These are phyloP conservation scores for Eriosoma lanigerum DNA, from an alignment of 1,140 invertebrate genomes.

Conservation along the genomic window DNA sequence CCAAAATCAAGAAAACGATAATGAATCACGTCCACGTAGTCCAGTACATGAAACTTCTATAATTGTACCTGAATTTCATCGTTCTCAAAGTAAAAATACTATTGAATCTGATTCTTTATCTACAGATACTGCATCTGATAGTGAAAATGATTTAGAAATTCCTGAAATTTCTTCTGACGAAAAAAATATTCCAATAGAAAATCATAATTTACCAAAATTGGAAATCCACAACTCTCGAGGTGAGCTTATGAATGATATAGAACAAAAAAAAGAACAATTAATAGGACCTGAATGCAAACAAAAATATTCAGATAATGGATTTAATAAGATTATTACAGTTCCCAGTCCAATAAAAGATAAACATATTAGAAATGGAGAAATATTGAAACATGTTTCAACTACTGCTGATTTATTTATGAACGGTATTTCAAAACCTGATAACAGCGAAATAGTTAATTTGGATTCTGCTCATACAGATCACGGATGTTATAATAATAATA, in stretches of 20 bases:
- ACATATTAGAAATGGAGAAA: constrained; percentile 27
- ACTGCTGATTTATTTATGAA: constrained; percentile 53
- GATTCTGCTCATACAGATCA: constrained; percentile 56
- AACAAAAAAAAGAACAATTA: constrained; percentile 38
- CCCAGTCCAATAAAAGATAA: constrained; percentile 44
- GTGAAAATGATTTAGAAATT: constrained; percentile 58
- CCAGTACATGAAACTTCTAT: constrained; percentile 67
- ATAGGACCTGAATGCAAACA: not conserved
- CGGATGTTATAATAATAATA: constrained; percentile 53
- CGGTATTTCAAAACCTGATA: constrained; percentile 57
- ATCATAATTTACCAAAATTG: constrained; percentile 61
- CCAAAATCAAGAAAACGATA: constrained; percentile 56
- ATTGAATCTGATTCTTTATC: constrained; percentile 51
- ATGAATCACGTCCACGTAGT: constrained; percentile 61
- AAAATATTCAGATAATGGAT: constrained; percentile 42
- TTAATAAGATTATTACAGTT: constrained; percentile 55
- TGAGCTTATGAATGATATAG: constrained; percentile 66
- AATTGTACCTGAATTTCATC: constrained; percentile 65
- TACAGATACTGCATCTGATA: constrained; percentile 53
- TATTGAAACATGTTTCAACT: constrained; percentile 52
- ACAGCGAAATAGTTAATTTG: constrained; percentile 57
- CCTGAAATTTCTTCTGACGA: not conserved
- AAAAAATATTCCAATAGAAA: constrained; percentile 33
- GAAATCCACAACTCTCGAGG: constrained; percentile 70
- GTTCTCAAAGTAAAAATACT: constrained; percentile 48